Evolutionary conservation across 2,113 vertebrate genomes (phyloP).

Genomic region (Micromys minutus): DNA sequence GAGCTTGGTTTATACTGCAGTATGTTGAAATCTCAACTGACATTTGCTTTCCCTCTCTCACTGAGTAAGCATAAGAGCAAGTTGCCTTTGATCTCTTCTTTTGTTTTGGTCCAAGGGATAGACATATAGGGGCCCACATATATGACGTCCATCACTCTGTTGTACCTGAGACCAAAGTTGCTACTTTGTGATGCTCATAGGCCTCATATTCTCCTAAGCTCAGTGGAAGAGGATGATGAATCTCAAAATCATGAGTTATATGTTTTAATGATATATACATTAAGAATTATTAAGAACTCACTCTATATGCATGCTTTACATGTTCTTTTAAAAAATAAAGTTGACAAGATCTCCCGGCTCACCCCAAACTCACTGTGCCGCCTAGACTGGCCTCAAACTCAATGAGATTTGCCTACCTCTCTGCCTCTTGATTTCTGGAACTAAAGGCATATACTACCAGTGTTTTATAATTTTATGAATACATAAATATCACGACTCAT

Average conservation of each 20-base stretch:
- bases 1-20: neutral
- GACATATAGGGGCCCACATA: neutral
- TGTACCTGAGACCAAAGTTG: neutral
- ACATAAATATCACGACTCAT: constrained; percentile 11
- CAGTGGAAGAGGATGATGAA: neutral
- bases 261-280: constrained; percentile 8
- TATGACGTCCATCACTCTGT: neutral
- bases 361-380: neutral
- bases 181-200: constrained; percentile 39
- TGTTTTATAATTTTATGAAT: neutral
- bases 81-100: neutral
- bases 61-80: constrained; percentile 3
- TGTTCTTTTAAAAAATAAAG: neutral
- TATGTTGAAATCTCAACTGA: constrained; percentile 34
- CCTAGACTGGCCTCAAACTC: neutral
- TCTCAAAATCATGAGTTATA: neutral
- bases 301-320: neutral
- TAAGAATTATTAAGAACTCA: constrained; percentile 22
- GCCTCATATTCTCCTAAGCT: neutral
- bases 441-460: neutral
- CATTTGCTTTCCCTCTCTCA: neutral
- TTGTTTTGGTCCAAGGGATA: neutral
- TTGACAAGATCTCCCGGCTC: neutral
- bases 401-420: neutral
- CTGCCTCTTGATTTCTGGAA: neutral